phyloP scores from a whole-genome alignment of 2,113 vertebrate species.

The Kobus ellipsiprymnus region DNA sequence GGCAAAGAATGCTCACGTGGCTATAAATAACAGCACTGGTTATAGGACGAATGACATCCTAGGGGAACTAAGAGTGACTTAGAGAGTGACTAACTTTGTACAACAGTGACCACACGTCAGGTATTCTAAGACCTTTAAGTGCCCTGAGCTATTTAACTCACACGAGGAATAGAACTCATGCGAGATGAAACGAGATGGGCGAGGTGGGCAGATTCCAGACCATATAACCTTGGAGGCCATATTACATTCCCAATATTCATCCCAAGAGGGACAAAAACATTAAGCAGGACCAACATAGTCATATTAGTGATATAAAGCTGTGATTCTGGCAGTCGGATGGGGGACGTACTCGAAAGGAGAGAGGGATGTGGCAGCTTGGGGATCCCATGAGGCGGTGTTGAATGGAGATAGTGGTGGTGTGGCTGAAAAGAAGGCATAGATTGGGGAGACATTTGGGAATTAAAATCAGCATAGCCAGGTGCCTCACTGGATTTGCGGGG shows the following conservation, averaged over 20 bases:
- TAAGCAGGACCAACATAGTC: no score
- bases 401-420: not conserved
- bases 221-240: not conserved
- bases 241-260: not conserved
- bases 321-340: not conserved
- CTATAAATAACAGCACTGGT: not conserved
- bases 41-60: not conserved
- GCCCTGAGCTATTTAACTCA: not conserved
- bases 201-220: fast-evolving
- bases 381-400: not conserved
- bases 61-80: not conserved
- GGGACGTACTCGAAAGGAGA: not conserved
- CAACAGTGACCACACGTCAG: not conserved
- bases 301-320: not conserved
- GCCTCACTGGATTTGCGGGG: fast-evolving
- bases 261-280: not conserved
- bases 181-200: fast-evolving
- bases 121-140: not conserved
- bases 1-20: fast-evolving
- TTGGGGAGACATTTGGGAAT: not conserved
- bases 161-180: fast-evolving
- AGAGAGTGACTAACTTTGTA: fast-evolving
- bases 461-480: not conserved
- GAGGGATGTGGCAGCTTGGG: not conserved
- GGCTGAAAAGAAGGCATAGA: not conserved